Conservation (phyloP, 2,797 vertebrate genomes). For the Rhinella marina region DNA sequence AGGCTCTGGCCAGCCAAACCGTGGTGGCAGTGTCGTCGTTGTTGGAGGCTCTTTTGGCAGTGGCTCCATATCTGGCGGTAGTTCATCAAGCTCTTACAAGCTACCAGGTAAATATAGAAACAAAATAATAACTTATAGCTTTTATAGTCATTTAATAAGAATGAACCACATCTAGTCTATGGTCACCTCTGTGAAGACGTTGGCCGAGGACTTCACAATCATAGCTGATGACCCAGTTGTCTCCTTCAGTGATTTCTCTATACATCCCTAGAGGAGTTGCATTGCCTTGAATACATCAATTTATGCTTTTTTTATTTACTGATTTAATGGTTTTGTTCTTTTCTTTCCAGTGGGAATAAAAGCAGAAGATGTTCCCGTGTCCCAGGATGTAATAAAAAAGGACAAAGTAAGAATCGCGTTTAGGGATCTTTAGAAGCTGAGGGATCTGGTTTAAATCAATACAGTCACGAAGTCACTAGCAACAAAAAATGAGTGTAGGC, state of each 20-base stretch:
- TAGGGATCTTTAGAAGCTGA: not conserved
- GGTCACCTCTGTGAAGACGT: not conserved
- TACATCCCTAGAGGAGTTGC: too few relatives aligned
- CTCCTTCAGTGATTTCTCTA: too few relatives aligned
- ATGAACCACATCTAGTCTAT: too few relatives aligned
- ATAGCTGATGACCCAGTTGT: not conserved
- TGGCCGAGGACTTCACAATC: not conserved
- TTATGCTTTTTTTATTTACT: too few relatives aligned
- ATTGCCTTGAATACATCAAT: too few relatives aligned
- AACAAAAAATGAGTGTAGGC: too few relatives aligned
- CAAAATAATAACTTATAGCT: not conserved
- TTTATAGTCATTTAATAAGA: not conserved
- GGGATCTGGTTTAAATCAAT: too few relatives aligned
- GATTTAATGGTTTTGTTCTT: not conserved
- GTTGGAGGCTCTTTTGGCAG: not conserved
- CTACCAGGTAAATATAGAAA: conserved; percentile 37
- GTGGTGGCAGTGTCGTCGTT: not conserved
- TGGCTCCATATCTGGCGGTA: not conserved
- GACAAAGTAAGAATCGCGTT: not conserved
- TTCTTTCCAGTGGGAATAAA: conserved; percentile 44
- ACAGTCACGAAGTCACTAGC: too few relatives aligned
- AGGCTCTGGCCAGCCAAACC: conserved; percentile 13
- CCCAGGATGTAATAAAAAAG: conserved; percentile 31
- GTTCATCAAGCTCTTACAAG: not conserved
- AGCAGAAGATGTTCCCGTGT: conserved; percentile 38